Evolutionary conservation across 2,113 vertebrate genomes (phyloP).

Genomic region (Aythya baeri): DNA sequence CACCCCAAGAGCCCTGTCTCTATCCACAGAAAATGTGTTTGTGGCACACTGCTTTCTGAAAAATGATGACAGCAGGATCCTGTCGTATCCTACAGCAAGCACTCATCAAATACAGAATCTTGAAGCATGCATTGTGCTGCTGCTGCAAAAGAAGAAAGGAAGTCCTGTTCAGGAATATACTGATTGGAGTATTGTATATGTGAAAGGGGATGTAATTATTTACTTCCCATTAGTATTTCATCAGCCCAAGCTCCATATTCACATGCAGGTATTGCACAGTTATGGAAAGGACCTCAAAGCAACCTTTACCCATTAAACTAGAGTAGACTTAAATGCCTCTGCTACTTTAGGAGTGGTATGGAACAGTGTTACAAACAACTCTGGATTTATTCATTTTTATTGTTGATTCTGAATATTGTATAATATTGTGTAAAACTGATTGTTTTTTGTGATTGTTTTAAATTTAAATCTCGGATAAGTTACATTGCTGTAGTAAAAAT

Average conservation of each 20-base stretch:
- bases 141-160: neutral
- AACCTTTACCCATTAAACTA: neutral
- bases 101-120: neutral
- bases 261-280: neutral
- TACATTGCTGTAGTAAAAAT: neutral
- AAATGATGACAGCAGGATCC: fast-evolving
- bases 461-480: neutral
- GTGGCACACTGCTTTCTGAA: neutral
- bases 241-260: neutral
- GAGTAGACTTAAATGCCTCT: neutral
- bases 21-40: neutral
- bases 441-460: too few relatives aligned
- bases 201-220: constrained; percentile 23
- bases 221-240: neutral
- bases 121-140: neutral
- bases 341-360: neutral
- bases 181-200: neutral
- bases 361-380: neutral
- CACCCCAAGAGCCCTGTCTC: neutral
- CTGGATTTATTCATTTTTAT: neutral
- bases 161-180: neutral
- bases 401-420: neutral
- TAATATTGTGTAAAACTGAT: neutral
- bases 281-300: neutral
- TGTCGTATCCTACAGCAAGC: neutral